A percentile compares a stretch with the other conserved stretches of the same genome.
Conservation (phyloP, 2,113 vertebrate species). For the Chaenogobius annularis region DNA sequence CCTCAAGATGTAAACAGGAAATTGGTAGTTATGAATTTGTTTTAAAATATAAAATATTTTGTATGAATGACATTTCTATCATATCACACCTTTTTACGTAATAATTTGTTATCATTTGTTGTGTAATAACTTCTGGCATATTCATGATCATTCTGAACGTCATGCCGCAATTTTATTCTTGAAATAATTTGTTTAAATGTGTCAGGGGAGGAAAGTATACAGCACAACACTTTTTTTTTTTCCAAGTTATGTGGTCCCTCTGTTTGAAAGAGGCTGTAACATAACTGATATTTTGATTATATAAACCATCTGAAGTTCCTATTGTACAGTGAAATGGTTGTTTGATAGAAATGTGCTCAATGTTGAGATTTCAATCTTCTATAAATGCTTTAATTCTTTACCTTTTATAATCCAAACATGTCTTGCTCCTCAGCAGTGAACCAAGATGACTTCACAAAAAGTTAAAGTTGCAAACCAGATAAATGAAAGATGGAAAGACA, state of each 20-base stretch:
- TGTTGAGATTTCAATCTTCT: not conserved
- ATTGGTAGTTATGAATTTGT: too few species aligned
- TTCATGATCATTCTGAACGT: too few species aligned
- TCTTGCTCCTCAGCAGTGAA: slow-evolving; percentile 10
- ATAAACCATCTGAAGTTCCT: too few species aligned
- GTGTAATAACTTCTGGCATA: not conserved
- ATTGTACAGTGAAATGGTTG: too few species aligned
- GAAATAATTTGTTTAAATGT: not conserved
- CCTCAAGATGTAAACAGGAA: too few species aligned
- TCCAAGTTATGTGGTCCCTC: too few species aligned
- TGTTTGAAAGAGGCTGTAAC: too few species aligned
- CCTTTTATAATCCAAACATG: slow-evolving; percentile 1
- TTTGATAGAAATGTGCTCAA: not conserved
- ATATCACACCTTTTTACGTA: not conserved
- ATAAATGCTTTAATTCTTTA: slow-evolving; percentile 4
- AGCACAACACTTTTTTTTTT: not conserved
- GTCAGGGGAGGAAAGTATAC: not conserved
- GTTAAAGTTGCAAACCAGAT: not conserved
- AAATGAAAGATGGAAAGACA: slow-evolving; percentile 31
- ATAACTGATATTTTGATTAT: too few species aligned
- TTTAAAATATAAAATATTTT: too few species aligned
- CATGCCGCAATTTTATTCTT: too few species aligned
- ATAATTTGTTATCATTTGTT: not conserved
- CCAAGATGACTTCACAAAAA: slow-evolving; percentile 16
- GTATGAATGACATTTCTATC: too few species aligned